Base-by-base conservation (phyloP, 2,888 invertebrate species). In the Andrena bicolor region DNA sequence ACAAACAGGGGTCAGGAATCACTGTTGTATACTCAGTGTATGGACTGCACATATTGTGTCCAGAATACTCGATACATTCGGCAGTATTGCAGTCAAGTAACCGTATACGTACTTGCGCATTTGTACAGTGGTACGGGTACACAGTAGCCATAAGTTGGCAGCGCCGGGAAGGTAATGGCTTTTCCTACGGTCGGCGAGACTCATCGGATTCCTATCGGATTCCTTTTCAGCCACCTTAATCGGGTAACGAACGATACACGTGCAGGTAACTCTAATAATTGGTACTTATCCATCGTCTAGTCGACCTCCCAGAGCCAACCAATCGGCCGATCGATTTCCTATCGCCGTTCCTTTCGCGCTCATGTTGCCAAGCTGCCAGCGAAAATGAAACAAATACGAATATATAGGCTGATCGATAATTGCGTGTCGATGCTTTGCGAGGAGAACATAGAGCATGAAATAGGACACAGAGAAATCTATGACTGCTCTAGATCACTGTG, bases 221-320 rank as follows among this genome's bases (percentile, higher is more conserved):
- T 91, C 92, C 90, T 91, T 90, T 89, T 90, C 87, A 89, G 79
- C 86, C 88, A 86, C 87, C 86, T 90, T 91, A 91, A 92, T 90
- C 92, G 89, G 86, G 85, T 90, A 91, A 89, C 90, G 90, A 90
- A 91, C 90, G 90, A 92, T 91, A 92, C 89, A 89, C 88, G 88
- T 88, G 85, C 90, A 84, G 86, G 88, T 89, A 91, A 92, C 91
- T 92, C 89, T 90, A 87, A 92, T 92, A 92, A 92, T 92, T 91
- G 92, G 88, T 90, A 87, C 90, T 92, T 91, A 91, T 91, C 90
- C 89, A 87, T 88, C 85, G 88, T 82, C 85, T 69, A 64, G 84
- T 60, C 83, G 78, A 66, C 77, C 81, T 73, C 63, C 66, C 20
- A 20, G 58, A 69, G 32, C 78, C 72, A 58, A 65, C 76, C 71